These are phyloP conservation scores for Drosophila triauraria DNA, from an alignment of 1,140 invertebrate genomes.

Conservation along the genomic window DNA sequence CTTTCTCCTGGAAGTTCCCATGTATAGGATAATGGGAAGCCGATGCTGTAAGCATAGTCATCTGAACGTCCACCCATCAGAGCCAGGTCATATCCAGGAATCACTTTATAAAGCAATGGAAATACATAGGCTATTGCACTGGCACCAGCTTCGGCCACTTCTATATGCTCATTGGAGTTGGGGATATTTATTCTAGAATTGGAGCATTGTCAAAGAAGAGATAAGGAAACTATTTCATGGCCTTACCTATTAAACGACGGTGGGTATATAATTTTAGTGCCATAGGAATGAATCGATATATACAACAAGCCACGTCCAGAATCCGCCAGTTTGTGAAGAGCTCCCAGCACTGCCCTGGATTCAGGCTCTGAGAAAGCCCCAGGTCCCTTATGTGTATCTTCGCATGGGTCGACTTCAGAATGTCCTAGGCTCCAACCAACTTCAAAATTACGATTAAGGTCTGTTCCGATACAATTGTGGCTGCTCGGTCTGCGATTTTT, in stretches of 20 bases:
- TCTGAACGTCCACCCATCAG: constrained; percentile 27
- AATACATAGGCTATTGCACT: no score
- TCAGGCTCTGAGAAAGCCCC: constrained; percentile 36
- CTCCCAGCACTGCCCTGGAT: constrained; percentile 14
- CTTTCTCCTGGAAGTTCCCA: constrained; percentile 17
- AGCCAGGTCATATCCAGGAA: background rate
- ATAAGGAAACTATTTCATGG: no score
- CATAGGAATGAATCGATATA: constrained; percentile 42
- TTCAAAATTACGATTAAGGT: constrained; percentile 51
- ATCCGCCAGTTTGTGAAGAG: constrained; percentile 14
- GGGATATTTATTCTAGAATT: background rate
- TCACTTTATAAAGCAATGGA: background rate
- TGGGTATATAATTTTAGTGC: constrained; percentile 18
- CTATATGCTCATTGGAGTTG: constrained; percentile 5
- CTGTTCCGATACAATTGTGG: constrained; percentile 19
- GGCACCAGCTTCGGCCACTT: no score
- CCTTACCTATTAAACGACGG: constrained; percentile 22
- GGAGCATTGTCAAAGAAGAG: background rate
- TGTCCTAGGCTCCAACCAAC: constrained; percentile 10
- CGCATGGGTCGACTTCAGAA: background rate
- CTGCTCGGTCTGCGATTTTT: constrained; percentile 24
- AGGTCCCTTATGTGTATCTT: background rate
- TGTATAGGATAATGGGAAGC: constrained; percentile 26
- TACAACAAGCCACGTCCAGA: constrained; percentile 22
- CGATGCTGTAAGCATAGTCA: constrained; percentile 46